These are phyloP conservation scores for Loriculus beryllinus DNA, from an alignment of 2,797 vertebrate genomes.

Conservation along the genomic window DNA sequence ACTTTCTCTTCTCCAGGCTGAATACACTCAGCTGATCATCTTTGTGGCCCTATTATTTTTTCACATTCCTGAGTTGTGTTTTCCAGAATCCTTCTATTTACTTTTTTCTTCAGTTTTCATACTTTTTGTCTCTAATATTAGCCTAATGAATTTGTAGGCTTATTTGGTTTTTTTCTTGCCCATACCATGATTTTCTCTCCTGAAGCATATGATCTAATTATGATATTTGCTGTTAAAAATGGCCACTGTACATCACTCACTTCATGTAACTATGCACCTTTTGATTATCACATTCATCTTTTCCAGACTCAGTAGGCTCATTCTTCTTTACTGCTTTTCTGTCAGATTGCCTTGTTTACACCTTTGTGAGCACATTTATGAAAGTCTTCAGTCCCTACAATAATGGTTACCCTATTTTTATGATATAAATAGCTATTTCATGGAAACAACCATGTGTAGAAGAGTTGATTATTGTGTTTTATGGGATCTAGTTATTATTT, in stretches of 20 bases:
- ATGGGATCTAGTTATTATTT: background rate
- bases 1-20: background rate
- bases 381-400: background rate
- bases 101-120: background rate
- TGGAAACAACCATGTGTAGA: background rate
- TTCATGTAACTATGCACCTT: background rate
- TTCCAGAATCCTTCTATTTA: background rate
- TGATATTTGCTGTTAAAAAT: background rate
- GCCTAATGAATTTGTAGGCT: background rate
- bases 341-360: background rate
- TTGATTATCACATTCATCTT: background rate
- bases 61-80: background rate
- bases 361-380: background rate
- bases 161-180: background rate
- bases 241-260: background rate
- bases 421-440: background rate
- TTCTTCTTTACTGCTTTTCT: background rate
- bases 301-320: background rate
- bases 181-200: background rate
- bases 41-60: background rate
- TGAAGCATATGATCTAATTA: background rate
- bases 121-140: background rate
- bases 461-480: background rate
- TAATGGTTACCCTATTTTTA: background rate
- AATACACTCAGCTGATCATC: background rate